Percentiles rank a stretch among this genome's conserved stretches.
Evolutionary conservation across 2,888 invertebrate species (phyloP).

Genomic region (Eilema depressum): DNA sequence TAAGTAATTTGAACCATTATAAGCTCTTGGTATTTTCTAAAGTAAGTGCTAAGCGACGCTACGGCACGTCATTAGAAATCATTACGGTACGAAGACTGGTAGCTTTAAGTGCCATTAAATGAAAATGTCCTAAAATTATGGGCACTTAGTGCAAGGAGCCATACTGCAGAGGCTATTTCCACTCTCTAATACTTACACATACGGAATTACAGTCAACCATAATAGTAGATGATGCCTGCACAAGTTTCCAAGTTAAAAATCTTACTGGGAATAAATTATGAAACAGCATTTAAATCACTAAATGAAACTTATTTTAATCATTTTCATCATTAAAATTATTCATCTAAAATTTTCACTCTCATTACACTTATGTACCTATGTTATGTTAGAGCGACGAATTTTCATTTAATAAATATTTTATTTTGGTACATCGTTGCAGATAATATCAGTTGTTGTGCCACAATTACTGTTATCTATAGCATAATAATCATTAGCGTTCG

Average conservation of each 20-base stretch:
- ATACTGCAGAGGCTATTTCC: slow-evolving; percentile 54
- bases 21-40: slow-evolving; percentile 42
- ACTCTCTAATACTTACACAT: slow-evolving; percentile 40
- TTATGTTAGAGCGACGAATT: slow-evolving; percentile 28
- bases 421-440: slow-evolving; percentile 34
- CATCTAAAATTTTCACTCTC: no score
- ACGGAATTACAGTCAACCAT: slow-evolving; percentile 13
- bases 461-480: slow-evolving; percentile 40
- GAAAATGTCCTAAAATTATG: slow-evolving; percentile 64
- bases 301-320: no score
- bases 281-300: no score
- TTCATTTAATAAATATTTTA: slow-evolving; percentile 33
- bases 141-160: slow-evolving; percentile 62
- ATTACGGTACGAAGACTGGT: slow-evolving; percentile 58
- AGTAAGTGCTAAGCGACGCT: slow-evolving; percentile 48
- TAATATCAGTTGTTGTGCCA: slow-evolving; percentile 39
- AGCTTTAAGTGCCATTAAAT: slow-evolving; percentile 63
- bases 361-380: no score
- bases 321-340: no score
- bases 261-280: no score
- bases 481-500: slow-evolving; percentile 27
- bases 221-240: no score
- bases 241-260: no score
- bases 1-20: slow-evolving; percentile 51
- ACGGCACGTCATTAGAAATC: slow-evolving; percentile 59